These are phyloP conservation scores for Cryptoleucopteryx plumbea DNA, from an alignment of 2,113 vertebrate genomes.

Conservation along the genomic window DNA sequence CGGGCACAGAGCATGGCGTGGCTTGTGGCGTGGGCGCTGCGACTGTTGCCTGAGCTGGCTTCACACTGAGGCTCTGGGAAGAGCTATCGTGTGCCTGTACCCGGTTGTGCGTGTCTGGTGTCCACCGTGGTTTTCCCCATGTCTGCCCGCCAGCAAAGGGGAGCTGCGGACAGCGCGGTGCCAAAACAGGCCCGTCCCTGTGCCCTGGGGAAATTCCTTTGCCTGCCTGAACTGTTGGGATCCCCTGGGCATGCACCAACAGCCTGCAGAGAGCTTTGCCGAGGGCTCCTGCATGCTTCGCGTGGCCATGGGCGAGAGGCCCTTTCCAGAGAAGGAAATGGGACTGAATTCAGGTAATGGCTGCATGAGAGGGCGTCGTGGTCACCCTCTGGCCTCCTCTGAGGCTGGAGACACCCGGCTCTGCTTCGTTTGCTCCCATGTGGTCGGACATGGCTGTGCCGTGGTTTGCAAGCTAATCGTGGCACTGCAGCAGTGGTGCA, in stretches of 20 bases:
- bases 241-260: rapidly evolving
- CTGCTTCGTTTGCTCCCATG: rapidly evolving
- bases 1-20: conserved; percentile 9
- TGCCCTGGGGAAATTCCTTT: neutral
- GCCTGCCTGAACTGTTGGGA: neutral
- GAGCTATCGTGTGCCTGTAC: neutral
- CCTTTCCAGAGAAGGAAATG: neutral
- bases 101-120: neutral
- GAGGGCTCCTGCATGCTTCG: neutral
- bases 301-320: rapidly evolving
- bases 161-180: neutral
- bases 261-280: neutral
- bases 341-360: neutral
- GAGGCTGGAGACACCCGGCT: rapidly evolving
- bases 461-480: neutral
- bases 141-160: rapidly evolving
- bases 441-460: rapidly evolving
- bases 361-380: rapidly evolving
- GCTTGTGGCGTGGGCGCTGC: neutral
- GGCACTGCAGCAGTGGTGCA: neutral
- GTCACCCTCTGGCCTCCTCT: neutral
- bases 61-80: neutral
- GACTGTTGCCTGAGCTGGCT: neutral
- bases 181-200: neutral
- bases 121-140: rapidly evolving